Evolutionary conservation across 2,797 vertebrate species (phyloP).

Genomic region (Clarias laeviceps): DNA sequence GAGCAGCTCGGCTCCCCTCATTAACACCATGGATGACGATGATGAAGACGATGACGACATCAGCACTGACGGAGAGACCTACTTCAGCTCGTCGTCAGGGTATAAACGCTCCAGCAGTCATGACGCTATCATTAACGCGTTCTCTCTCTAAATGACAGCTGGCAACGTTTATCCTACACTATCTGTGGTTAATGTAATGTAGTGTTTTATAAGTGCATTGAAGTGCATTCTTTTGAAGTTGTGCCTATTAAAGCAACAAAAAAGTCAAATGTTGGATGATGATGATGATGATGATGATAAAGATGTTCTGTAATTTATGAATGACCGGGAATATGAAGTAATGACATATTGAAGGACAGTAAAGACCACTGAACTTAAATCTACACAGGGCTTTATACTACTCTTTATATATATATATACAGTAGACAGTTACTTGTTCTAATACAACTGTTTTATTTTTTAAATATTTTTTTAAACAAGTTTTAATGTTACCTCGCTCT

Average conservation of each 20-base stretch:
- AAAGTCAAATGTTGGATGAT: neutral
- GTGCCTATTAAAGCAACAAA: neutral
- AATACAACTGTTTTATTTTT: neutral
- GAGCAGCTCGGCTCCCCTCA: constrained; percentile 79
- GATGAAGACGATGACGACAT: constrained; percentile 83
- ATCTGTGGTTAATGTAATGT: constrained; percentile 19
- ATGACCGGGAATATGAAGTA: constrained; percentile 55
- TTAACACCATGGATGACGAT: constrained; percentile 81
- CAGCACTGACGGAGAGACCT: constrained; percentile 88
- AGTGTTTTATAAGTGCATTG: constrained; percentile 1
- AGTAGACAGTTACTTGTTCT: neutral
- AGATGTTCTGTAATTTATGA: constrained; percentile 65
- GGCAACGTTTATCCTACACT: neutral
- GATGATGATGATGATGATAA: neutral
- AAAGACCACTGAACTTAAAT: constrained; percentile 43
- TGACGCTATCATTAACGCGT: constrained; percentile 69
- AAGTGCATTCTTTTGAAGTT: neutral
- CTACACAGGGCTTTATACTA: constrained; percentile 63
- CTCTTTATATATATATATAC: constrained; percentile 43
- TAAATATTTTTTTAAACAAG: neutral
- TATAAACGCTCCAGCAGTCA: constrained; percentile 81
- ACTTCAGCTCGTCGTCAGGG: constrained; percentile 82
- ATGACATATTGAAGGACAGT: constrained; percentile 40
- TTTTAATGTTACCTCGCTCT: constrained; percentile 12
- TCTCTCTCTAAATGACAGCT: constrained; percentile 60